Conservation (phyloP, 2,888 invertebrate genomes). For the Teleogryllus oceanicus region DNA sequence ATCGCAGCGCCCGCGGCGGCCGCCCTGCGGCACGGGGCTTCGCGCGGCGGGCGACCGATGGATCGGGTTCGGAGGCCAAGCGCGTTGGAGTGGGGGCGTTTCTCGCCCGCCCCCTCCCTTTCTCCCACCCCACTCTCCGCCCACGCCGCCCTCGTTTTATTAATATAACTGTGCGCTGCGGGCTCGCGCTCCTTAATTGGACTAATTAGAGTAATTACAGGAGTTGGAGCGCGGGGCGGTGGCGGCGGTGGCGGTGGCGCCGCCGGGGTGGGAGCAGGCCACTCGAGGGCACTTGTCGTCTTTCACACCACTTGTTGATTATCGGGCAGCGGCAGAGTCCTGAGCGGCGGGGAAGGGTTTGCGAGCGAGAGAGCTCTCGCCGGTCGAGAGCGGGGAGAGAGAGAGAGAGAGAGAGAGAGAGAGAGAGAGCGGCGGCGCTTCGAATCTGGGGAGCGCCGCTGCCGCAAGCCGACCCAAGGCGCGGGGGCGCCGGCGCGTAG, state of each 20-base stretch:
- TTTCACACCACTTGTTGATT: conserved; percentile 39
- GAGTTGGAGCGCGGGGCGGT: conserved; percentile 18
- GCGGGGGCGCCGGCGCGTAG: conserved; percentile 1
- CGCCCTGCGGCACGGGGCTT: background rate
- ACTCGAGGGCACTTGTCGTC: conserved; percentile 35
- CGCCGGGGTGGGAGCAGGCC: conserved; percentile 34
- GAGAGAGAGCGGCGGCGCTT: background rate
- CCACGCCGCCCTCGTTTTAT: conserved; percentile 26
- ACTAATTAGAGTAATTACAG: conserved; percentile 41
- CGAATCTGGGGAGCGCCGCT: background rate
- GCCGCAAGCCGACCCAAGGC: conserved; percentile 20
- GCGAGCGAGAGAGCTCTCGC: conserved; percentile 12
- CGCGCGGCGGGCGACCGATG: conserved; percentile 25
- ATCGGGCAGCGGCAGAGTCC: conserved; percentile 27
- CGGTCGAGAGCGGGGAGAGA: background rate
- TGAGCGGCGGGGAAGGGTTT: conserved; percentile 28
- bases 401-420: background rate
- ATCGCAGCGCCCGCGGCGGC: too few species aligned
- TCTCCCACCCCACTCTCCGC: background rate
- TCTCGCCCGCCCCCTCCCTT: background rate
- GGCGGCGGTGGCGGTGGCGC: too few species aligned
- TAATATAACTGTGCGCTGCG: conserved; percentile 28
- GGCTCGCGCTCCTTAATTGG: conserved; percentile 34
- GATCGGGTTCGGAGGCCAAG: conserved; percentile 32
- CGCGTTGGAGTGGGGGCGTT: conserved; percentile 33